These are phyloP conservation scores for Mirza zaza DNA, from an alignment of 2,113 vertebrate genomes.

Conservation along the genomic window DNA sequence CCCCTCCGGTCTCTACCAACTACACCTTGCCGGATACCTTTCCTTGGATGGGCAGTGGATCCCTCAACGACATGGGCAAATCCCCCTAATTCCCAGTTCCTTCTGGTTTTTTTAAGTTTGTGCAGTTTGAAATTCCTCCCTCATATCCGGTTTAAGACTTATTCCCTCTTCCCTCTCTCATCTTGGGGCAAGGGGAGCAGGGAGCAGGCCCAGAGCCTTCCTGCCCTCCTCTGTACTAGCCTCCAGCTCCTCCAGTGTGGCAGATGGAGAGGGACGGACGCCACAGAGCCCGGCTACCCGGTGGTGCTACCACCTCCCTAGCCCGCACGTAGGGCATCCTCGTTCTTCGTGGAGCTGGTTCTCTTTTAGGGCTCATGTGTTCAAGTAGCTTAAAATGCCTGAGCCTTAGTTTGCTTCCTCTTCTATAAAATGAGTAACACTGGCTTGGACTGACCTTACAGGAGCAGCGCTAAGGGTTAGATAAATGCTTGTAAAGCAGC, in stretches of 20 bases:
- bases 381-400: not conserved
- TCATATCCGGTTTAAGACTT: not conserved
- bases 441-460: not conserved
- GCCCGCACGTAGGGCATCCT: not conserved
- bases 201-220: not conserved
- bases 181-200: not conserved
- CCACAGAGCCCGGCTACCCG: not conserved
- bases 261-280: not conserved
- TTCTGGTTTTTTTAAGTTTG: not conserved
- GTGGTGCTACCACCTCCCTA: not conserved
- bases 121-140: not conserved
- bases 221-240: not conserved
- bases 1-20: not conserved
- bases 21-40: not conserved
- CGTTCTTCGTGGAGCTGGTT: not conserved
- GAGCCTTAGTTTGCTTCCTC: constrained; percentile 21
- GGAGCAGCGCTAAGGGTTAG: not conserved
- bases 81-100: not conserved
- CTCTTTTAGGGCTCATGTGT: not conserved
- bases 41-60: not conserved
- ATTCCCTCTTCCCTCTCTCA: not conserved
- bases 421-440: not conserved
- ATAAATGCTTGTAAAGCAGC: constrained; percentile 36
- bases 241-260: not conserved
- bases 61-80: not conserved